A percentile compares a stretch with the other conserved stretches of the same genome.
These are phyloP conservation scores for Epinotia ramella DNA, from an alignment of 2,888 invertebrate genomes.

Conservation along the genomic window DNA sequence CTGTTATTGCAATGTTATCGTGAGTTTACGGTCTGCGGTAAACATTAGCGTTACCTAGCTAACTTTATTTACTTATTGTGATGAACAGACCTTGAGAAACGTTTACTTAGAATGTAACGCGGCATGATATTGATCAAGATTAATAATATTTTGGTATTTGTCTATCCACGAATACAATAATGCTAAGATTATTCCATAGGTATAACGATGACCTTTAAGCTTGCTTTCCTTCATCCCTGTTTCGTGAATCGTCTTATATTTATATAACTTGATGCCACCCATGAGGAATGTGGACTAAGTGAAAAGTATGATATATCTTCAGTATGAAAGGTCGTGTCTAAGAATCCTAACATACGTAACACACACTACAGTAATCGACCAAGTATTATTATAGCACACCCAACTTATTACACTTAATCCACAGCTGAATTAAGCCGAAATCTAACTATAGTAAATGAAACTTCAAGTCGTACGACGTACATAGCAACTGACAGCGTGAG, in stretches of 20 bases:
- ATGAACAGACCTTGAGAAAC: slow-evolving; percentile 15
- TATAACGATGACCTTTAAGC: no score
- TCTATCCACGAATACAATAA: neutral
- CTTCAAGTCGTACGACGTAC: slow-evolving; percentile 4
- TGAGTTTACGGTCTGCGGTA: slow-evolving; percentile 5
- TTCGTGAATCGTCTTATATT: no score
- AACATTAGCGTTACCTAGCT: slow-evolving; percentile 3
- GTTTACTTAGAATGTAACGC: slow-evolving; percentile 15
- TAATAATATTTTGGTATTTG: neutral
- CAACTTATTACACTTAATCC: neutral
- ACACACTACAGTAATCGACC: neutral
- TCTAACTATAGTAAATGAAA: neutral
- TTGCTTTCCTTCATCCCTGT: neutral
- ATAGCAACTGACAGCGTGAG: slow-evolving; percentile 18
- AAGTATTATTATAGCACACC: neutral
- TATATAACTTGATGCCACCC: no score
- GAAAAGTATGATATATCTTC: neutral
- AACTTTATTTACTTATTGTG: slow-evolving; percentile 19
- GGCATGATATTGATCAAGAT: slow-evolving; percentile 5
- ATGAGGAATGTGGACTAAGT: no score
- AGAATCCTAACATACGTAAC: neutral
- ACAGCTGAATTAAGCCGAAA: neutral
- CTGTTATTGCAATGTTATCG: slow-evolving; percentile 17
- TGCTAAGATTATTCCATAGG: neutral
- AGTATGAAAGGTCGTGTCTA: neutral